phyloP scores from a whole-genome alignment of 53 echinoderm and acorn worm genomes.

The Temnopleurus reevesii region DNA sequence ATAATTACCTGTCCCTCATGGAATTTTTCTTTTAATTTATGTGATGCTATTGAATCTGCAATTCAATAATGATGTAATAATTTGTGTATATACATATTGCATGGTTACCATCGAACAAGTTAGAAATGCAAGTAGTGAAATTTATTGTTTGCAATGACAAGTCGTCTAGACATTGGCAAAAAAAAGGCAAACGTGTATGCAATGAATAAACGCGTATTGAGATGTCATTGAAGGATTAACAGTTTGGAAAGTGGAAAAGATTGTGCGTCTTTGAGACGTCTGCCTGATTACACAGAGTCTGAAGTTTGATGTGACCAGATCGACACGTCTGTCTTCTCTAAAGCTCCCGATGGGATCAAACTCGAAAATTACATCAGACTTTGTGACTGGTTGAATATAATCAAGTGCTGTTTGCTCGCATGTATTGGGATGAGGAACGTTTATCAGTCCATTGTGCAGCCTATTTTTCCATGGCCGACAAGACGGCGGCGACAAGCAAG shows the following conservation, averaged over 20 bases:
- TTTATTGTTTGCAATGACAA: no score
- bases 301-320: background rate
- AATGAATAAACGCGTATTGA: background rate
- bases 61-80: no score
- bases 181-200: background rate
- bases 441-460: background rate
- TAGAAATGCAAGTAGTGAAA: no score
- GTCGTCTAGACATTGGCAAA: no score
- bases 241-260: background rate
- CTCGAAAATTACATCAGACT: background rate
- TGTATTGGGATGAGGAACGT: background rate
- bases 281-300: background rate
- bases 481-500: background rate
- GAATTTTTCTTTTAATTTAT: no score
- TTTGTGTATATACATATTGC: no score
- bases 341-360: background rate
- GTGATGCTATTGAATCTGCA: no score
- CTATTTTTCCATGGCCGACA: background rate
- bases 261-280: background rate
- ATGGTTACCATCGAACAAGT: no score
- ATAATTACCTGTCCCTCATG: no score
- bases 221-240: background rate
- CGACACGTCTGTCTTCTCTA: background rate
- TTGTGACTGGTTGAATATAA: background rate
- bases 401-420: background rate